A percentile compares a stretch with the other conserved stretches of the same genome.
Evolutionary conservation across 2,113 vertebrate species (phyloP).

Genomic region (Silurus asotus): DNA sequence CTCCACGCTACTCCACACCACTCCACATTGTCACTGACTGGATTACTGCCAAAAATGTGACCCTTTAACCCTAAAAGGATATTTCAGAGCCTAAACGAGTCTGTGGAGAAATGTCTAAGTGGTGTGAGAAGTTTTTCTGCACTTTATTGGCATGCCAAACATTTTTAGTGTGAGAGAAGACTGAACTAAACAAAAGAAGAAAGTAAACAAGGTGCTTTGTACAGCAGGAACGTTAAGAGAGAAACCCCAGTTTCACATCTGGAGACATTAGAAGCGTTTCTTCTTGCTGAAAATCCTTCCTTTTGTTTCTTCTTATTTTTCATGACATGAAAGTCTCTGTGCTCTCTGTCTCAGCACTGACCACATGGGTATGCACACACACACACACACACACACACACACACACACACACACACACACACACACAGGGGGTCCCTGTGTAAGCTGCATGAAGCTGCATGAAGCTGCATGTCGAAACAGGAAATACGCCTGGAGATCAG

Average conservation of each 20-base stretch:
- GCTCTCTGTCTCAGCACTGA: not conserved
- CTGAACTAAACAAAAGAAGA: not conserved
- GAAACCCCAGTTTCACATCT: not conserved
- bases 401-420: no score
- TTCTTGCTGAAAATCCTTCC: not conserved
- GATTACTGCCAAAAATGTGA: conserved; percentile 31
- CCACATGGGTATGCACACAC: not conserved
- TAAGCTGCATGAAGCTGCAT: not conserved
- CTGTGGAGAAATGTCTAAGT: not conserved
- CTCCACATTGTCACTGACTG: no score
- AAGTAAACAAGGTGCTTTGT: no score
- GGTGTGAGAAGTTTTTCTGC: not conserved
- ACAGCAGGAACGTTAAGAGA: not conserved
- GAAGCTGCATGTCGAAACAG: not conserved
- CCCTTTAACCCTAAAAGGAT: conserved; percentile 15
- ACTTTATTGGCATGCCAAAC: not conserved
- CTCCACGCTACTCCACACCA: no score
- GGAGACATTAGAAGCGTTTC: not conserved
- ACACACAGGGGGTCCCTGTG: not conserved
- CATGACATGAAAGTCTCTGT: not conserved
- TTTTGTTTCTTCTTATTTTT: not conserved
- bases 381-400: not conserved
- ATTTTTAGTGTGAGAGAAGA: not conserved
- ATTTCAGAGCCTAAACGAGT: conserved; percentile 32
- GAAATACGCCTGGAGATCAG: not conserved